Evolutionary conservation across 1,140 invertebrate species (phyloP).

Genomic region (Marisa cornuarietis): DNA sequence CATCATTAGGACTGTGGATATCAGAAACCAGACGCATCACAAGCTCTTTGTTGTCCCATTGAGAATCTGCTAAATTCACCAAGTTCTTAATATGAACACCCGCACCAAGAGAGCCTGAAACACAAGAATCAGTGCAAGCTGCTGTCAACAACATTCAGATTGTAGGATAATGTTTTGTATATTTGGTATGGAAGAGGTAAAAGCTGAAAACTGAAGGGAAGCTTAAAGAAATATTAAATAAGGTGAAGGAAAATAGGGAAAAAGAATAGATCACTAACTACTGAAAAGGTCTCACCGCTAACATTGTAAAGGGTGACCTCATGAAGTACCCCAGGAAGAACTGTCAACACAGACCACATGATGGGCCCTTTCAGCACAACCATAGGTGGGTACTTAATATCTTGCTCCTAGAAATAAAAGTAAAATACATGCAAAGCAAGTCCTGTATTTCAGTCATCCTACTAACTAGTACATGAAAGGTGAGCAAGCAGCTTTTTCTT

Average conservation of each 20-base stretch:
- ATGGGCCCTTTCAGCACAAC: constrained; percentile 75
- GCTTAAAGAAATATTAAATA: too few species aligned
- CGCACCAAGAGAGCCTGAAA: constrained; percentile 28
- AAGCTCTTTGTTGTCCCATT: constrained; percentile 80
- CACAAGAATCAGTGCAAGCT: too few species aligned
- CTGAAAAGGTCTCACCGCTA: constrained; percentile 29
- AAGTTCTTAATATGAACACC: constrained; percentile 50
- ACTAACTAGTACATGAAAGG: too few species aligned
- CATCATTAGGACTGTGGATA: constrained; percentile 68
- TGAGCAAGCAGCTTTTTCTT: too few species aligned
- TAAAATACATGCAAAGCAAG: neutral
- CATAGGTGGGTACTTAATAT: constrained; percentile 65
- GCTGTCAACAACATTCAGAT: too few species aligned
- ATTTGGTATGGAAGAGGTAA: too few species aligned
- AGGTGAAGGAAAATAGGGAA: too few species aligned
- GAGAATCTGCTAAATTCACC: constrained; percentile 32
- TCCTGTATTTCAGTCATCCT: too few species aligned
- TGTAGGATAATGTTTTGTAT: too few species aligned
- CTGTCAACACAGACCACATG: constrained; percentile 76
- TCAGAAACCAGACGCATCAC: constrained; percentile 89
- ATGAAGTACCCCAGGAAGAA: constrained; percentile 77
- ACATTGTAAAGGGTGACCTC: constrained; percentile 75
- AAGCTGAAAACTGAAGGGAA: too few species aligned
- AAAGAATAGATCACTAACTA: too few species aligned
- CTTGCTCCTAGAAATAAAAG: constrained; percentile 16